A percentile compares a stretch with the other conserved stretches of the same genome.
Evolutionary conservation across 1,140 invertebrate species (phyloP).

Genomic region (Episyrphus balteatus): DNA sequence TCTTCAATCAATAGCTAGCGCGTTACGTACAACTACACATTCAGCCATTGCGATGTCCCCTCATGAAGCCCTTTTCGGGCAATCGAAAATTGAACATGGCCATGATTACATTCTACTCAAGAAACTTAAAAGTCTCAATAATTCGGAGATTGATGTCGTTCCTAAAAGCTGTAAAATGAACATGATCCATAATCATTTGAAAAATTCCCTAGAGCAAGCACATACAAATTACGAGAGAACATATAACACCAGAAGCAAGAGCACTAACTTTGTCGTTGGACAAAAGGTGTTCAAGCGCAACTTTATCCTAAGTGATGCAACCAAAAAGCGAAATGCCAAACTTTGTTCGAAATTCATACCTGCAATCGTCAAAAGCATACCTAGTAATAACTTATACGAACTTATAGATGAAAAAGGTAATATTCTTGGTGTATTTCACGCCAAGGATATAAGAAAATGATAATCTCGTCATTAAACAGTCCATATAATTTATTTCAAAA

Average conservation of each 20-base stretch:
- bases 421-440: too few relatives aligned
- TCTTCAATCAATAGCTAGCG: background rate
- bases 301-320: background rate
- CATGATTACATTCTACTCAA: background rate
- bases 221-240: background rate
- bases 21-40: background rate
- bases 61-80: background rate
- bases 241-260: background rate
- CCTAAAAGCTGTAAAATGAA: background rate
- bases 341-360: background rate
- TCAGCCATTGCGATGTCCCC: background rate
- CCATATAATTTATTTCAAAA: too few relatives aligned
- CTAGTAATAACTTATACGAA: too few relatives aligned
- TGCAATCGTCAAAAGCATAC: too few relatives aligned
- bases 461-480: too few relatives aligned
- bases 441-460: too few relatives aligned
- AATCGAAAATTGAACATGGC: background rate
- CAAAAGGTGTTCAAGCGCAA: background rate
- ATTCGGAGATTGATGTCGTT: background rate
- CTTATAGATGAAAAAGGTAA: too few relatives aligned
- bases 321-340: background rate
- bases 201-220: background rate
- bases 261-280: background rate
- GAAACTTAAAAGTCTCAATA: background rate
- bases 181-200: too few relatives aligned